Evolutionary conservation across 2,113 vertebrate species (phyloP), one percentile per base, ranked within the genome.

Genomic region (Channa argus): DNA sequence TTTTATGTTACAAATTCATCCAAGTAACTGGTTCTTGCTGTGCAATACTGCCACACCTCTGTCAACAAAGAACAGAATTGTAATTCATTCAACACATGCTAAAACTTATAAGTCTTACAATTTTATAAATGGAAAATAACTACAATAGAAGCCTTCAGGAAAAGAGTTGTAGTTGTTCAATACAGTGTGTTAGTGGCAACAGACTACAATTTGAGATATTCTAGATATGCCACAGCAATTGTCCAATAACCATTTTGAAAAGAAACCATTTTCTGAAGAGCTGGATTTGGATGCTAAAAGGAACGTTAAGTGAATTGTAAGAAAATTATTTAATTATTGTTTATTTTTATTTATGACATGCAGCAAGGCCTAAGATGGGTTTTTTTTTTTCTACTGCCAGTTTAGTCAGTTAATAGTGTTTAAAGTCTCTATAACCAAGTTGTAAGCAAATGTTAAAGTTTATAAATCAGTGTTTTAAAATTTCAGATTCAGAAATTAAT

Each of bases 271-370:
- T 64, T 2, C 33, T 9, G 2, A 65, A 12, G 33, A 43, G 34
- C 66, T 73, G 75, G 63, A 66, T 73, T 88, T 46, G 4, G 64
- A 70, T 46, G 5, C 10, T 39, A 7, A 47, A 63, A 45, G 51
- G 5, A 44, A 67, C 38, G 59, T 65, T 47, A 9, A 49, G 33
- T 74, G 46, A 44, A 2, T 11, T 60, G 12, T 46, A 11, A 77
- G 55, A 69, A 38, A 51, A 44, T 24, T 24, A 24, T 24, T 24
- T 24, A 24, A 24, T 24, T 24, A 24, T 24, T 24, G 24, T 24
- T 24, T 24, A 24, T 67, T 61, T 66, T 76, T 71, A 63, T 66
- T 43, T 69, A 51, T 54, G 67, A 77, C 75, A 68, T 62, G 54
- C 33, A 61, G 6, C 11, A 7, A 50, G 33, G 43, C 55, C 41